Evolutionary conservation across 1,140 invertebrate species (phyloP).

Genomic region (Drosophila varians): DNA sequence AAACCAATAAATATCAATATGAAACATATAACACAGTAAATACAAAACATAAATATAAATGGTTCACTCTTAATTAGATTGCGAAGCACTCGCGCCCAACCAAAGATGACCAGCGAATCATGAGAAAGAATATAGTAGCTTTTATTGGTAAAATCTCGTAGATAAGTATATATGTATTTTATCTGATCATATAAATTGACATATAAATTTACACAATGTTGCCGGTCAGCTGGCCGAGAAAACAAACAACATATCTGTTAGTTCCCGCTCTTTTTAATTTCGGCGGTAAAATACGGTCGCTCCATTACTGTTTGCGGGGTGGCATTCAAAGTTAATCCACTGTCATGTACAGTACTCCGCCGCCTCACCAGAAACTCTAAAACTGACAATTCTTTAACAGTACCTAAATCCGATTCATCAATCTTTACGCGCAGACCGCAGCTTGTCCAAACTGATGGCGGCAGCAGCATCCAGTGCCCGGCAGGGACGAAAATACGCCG

Average conservation of each 20-base stretch:
- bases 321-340: constrained; percentile 13
- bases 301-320: constrained; percentile 7
- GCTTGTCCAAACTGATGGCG: constrained; percentile 48
- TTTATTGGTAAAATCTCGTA: constrained; percentile 15
- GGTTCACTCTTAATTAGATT: no score
- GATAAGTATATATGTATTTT: background rate
- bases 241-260: constrained; percentile 36
- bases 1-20: no score
- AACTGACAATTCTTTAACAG: background rate
- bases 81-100: no score
- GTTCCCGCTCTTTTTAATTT: constrained; percentile 47
- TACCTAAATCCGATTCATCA: background rate
- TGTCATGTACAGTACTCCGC: constrained; percentile 25
- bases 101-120: background rate
- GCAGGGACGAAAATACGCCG: constrained; percentile 61
- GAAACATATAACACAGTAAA: no score
- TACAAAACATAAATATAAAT: no score
- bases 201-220: background rate
- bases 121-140: background rate
- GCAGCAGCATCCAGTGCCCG: constrained; percentile 32
- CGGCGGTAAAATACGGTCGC: constrained; percentile 31
- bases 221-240: constrained; percentile 22
- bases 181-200: background rate
- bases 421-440: constrained; percentile 27
- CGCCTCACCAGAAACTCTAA: background rate